phyloP scores from a whole-genome alignment of 2,888 invertebrate species.

The Monoplex corrugatus region DNA sequence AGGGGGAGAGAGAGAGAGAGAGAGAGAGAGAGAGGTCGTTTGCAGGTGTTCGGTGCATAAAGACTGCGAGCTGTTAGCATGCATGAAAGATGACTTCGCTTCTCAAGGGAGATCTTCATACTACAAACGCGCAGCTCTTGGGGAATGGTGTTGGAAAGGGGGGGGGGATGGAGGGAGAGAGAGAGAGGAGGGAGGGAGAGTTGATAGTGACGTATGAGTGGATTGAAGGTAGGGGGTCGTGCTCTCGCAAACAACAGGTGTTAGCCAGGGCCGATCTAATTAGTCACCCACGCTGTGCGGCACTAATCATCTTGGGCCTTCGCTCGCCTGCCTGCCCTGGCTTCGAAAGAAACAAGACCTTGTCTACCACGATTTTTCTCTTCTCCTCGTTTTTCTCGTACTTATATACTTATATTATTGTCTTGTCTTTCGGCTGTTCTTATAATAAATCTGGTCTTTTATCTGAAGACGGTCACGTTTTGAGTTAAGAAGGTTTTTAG shows the following conservation, averaged over 20 bases:
- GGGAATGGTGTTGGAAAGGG: too few relatives aligned
- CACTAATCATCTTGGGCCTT: conserved; percentile 32
- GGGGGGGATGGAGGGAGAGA: background rate
- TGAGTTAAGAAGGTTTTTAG: too few relatives aligned
- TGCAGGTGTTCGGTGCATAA: conserved; percentile 39
- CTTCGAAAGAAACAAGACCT: too few relatives aligned
- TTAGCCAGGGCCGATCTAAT: conserved; percentile 38
- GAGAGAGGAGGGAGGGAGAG: background rate
- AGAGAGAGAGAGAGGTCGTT: background rate
- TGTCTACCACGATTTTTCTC: too few relatives aligned
- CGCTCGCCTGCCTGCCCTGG: background rate
- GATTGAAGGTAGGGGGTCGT: background rate
- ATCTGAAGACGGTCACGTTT: too few relatives aligned
- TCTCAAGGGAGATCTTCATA: too few relatives aligned
- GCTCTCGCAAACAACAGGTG: conserved; percentile 41
- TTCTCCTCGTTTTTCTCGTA: background rate
- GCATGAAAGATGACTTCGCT: conserved; percentile 23
- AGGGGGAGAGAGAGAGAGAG: background rate
- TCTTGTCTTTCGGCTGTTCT: too few relatives aligned
- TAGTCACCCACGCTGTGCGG: conserved; percentile 38
- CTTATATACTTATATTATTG: too few relatives aligned
- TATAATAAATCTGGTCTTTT: too few relatives aligned
- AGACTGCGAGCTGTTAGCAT: background rate
- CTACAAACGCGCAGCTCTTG: too few relatives aligned
- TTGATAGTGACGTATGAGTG: background rate